Percentiles rank a stretch among this genome's conserved stretches.
Evolutionary conservation across 2,888 invertebrate species (phyloP).

Genomic region (Drosophila glabriapex): DNA sequence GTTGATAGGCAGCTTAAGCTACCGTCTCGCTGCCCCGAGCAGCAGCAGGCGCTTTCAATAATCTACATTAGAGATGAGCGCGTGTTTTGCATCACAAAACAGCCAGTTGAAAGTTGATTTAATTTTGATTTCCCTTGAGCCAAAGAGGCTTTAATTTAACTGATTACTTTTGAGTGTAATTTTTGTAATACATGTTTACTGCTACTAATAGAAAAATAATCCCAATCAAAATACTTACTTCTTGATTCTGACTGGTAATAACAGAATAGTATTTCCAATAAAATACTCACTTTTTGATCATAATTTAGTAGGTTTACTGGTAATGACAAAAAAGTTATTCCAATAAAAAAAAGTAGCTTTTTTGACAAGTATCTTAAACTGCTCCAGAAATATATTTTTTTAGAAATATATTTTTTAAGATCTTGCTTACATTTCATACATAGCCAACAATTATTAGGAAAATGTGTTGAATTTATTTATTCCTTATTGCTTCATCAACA

Average conservation of each 20-base stretch:
- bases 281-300: neutral
- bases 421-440: neutral
- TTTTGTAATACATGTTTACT: neutral
- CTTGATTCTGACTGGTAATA: neutral
- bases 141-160: neutral
- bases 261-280: neutral
- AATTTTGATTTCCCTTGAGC: neutral
- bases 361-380: neutral
- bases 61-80: constrained; percentile 55
- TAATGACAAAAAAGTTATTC: neutral
- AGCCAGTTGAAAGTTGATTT: neutral
- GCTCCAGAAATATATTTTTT: neutral
- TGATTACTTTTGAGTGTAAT: neutral
- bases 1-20: constrained; percentile 77
- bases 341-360: neutral
- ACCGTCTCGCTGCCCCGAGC: constrained; percentile 51
- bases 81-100: constrained; percentile 41
- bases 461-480: neutral
- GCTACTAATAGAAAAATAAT: neutral
- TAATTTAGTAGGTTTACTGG: neutral
- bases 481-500: neutral
- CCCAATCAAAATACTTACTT: neutral
- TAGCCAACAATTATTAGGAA: neutral
- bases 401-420: neutral
- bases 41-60: constrained; percentile 20